phyloP scores from a whole-genome alignment of 1,140 invertebrate species.

The Tetragnatha versicolor region DNA sequence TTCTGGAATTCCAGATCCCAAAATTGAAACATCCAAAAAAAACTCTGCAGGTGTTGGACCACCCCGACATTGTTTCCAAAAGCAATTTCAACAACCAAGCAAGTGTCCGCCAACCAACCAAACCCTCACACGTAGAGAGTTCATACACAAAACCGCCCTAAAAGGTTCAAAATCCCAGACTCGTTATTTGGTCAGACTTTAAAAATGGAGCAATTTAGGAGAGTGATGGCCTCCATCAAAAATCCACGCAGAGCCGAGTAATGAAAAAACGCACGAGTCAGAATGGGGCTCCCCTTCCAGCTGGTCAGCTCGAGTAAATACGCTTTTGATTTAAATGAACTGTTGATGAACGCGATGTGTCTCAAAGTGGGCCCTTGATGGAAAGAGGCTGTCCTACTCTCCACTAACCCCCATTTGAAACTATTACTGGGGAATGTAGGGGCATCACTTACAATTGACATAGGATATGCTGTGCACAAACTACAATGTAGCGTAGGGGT shows the following conservation, averaged over 20 bases:
- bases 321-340: conserved; percentile 44
- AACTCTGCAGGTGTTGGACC: too few species aligned
- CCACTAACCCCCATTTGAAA: conserved; percentile 12
- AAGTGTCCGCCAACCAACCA: too few species aligned
- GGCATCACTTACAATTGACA: conserved; percentile 34
- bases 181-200: neutral
- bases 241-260: neutral
- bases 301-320: conserved; percentile 6
- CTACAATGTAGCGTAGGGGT: too few species aligned
- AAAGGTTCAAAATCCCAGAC: conserved; percentile 25
- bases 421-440: conserved; percentile 1
- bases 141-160: too few species aligned
- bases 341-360: conserved; percentile 42
- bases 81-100: too few species aligned
- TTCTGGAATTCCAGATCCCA: too few species aligned
- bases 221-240: conserved; percentile 40
- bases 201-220: conserved; percentile 46
- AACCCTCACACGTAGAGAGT: too few species aligned
- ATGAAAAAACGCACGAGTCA: neutral
- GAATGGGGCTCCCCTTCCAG: neutral
- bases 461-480: too few species aligned
- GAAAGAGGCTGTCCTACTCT: conserved; percentile 20
- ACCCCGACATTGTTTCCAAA: too few species aligned
- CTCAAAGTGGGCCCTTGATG: conserved; percentile 22
- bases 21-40: too few species aligned